A percentile compares a stretch with the other conserved stretches of the same genome.
phyloP scores from a whole-genome alignment of 2,888 invertebrate species.

The Meiosimyza platycephala region DNA sequence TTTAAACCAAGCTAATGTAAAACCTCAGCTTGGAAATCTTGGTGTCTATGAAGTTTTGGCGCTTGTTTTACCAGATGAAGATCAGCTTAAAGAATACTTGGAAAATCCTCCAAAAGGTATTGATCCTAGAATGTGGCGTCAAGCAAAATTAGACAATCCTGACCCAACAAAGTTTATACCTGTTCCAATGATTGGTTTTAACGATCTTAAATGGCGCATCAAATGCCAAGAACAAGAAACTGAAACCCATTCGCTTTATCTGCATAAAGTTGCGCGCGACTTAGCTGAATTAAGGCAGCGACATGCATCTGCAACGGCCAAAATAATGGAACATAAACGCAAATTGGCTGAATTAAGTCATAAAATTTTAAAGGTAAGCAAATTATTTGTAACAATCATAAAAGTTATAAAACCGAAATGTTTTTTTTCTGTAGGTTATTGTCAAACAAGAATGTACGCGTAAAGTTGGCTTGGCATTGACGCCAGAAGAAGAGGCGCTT shows the following conservation, averaged over 20 bases:
- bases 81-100: constrained; percentile 87
- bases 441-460: constrained; percentile 88
- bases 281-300: constrained; percentile 83
- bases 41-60: constrained; percentile 79
- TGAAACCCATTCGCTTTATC: constrained; percentile 81
- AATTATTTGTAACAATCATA: background rate
- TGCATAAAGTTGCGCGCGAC: constrained; percentile 82
- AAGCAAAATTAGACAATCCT: constrained; percentile 96
- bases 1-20: constrained; percentile 77
- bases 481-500: constrained; percentile 91
- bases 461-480: constrained; percentile 88
- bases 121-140: constrained; percentile 93
- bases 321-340: constrained; percentile 84
- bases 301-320: constrained; percentile 83
- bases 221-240: constrained; percentile 88
- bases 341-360: constrained; percentile 86
- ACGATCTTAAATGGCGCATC: constrained; percentile 81
- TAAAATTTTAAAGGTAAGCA: constrained; percentile 79
- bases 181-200: constrained; percentile 93
- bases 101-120: constrained; percentile 93
- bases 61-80: constrained; percentile 80
- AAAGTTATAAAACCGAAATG: no score
- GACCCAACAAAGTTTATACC: constrained; percentile 91
- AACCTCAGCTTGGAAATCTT: constrained; percentile 78
- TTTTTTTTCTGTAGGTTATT: constrained; percentile 73